These are phyloP conservation scores for Porites australiensis DNA, from an alignment of 64 coral and sea anemone species.

Conservation along the genomic window DNA sequence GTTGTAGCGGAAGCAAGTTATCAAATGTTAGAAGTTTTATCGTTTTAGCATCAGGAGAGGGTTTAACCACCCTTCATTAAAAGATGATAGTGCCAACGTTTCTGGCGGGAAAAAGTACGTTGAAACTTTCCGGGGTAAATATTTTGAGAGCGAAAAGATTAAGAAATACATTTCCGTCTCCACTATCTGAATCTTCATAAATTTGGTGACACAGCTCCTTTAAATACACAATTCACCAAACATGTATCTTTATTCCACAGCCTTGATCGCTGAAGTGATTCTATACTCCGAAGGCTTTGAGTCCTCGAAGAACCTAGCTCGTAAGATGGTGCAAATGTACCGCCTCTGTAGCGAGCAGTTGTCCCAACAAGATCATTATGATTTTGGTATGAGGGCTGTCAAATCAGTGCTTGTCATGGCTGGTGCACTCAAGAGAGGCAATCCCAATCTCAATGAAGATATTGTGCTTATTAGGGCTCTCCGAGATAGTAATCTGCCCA, in stretches of 20 bases:
- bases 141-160: too few relatives aligned
- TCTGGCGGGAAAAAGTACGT: too few relatives aligned
- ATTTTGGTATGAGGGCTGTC: conserved; percentile 99
- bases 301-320: conserved; percentile 96
- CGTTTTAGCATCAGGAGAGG: too few relatives aligned
- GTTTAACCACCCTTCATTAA: too few relatives aligned
- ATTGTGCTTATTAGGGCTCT: conserved; percentile 94
- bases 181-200: too few relatives aligned
- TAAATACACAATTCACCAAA: neutral
- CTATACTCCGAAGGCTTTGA: conserved; percentile 99
- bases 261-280: conserved; percentile 97
- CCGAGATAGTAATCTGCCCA: conserved; percentile 95
- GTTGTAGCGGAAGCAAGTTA: too few relatives aligned
- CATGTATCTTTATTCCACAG: conserved; percentile 29
- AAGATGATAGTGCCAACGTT: too few relatives aligned
- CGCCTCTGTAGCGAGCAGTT: conserved; percentile 96
- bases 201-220: neutral
- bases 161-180: too few relatives aligned
- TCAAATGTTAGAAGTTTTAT: too few relatives aligned
- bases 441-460: conserved; percentile 94
- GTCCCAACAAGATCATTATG: conserved; percentile 99
- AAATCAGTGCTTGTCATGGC: conserved; percentile 99
- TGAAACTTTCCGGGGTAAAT: too few relatives aligned
- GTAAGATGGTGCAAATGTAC: conserved; percentile 99
- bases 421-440: conserved; percentile 95